Percentiles rank a stretch among this genome's conserved stretches.
These are phyloP conservation scores for Scaptomyza pallida DNA, from an alignment of 1,140 invertebrate genomes.

Conservation along the genomic window DNA sequence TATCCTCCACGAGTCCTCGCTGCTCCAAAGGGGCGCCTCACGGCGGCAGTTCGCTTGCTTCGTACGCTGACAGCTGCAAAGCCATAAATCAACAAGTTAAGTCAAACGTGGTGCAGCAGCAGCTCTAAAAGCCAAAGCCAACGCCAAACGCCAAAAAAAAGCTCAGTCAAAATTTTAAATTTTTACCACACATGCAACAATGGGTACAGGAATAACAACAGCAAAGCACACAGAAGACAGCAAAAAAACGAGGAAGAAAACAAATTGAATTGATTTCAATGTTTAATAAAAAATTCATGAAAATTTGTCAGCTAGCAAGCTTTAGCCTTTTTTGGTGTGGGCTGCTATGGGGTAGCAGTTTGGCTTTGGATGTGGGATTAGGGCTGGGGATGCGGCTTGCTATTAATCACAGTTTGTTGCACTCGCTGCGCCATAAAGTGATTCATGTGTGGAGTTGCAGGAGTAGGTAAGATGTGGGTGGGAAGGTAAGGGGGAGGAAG, in stretches of 20 bases:
- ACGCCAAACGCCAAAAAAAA: conserved; percentile 35
- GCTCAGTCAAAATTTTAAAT: conserved; percentile 49
- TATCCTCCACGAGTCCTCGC: conserved; percentile 16
- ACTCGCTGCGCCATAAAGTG: conserved; percentile 78
- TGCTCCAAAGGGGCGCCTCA: conserved; percentile 37
- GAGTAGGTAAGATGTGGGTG: neutral
- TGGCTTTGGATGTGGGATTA: conserved; percentile 2
- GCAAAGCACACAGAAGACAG: neutral
- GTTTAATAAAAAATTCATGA: conserved; percentile 83
- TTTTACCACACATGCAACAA: conserved; percentile 57
- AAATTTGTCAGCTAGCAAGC: conserved; percentile 74
- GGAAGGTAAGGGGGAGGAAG: neutral
- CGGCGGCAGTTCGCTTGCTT: conserved; percentile 66
- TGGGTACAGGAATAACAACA: conserved; percentile 3
- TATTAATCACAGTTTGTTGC: conserved; percentile 83
- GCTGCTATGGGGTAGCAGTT: conserved; percentile 12
- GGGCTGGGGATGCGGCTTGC: conserved; percentile 39
- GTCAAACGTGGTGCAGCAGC: conserved; percentile 69
- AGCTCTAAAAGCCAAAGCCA: conserved; percentile 46
- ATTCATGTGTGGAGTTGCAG: conserved; percentile 65
- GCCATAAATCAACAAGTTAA: conserved; percentile 82
- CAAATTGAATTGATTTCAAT: conserved; percentile 81
- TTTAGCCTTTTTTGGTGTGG: conserved; percentile 21
- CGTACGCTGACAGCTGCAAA: conserved; percentile 69
- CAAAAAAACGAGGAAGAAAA: conserved; percentile 45